A percentile compares a stretch with the other conserved stretches of the same genome.
Evolutionary conservation across 2,113 vertebrate species (phyloP).

Genomic region (Hepsetus odoe): DNA sequence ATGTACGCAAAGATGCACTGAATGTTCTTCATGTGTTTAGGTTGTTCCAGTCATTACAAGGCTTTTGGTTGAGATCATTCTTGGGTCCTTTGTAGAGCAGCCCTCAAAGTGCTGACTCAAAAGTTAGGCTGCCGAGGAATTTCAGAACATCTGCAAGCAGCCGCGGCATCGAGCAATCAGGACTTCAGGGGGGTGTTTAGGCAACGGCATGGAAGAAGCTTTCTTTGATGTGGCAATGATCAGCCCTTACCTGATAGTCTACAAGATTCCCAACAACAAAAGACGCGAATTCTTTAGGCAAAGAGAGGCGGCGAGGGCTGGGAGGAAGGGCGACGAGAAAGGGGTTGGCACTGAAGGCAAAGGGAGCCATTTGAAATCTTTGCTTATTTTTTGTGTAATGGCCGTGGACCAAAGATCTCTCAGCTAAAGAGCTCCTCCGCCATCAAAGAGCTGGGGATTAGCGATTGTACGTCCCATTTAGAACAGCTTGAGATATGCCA

Average conservation of each 20-base stretch:
- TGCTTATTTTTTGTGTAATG: constrained; percentile 52
- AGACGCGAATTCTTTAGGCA: constrained; percentile 32
- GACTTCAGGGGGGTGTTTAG: constrained; percentile 61
- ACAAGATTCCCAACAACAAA: constrained; percentile 31
- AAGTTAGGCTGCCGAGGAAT: neutral
- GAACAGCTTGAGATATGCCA: constrained; percentile 58
- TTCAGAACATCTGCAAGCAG: constrained; percentile 2
- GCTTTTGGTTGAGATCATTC: neutral
- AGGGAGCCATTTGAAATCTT: constrained; percentile 49
- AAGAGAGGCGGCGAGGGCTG: neutral
- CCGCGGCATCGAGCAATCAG: neutral
- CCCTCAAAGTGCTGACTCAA: constrained; percentile 10
- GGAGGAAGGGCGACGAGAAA: neutral
- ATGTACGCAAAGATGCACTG: neutral
- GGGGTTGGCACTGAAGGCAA: constrained; percentile 11
- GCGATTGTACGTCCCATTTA: constrained; percentile 54
- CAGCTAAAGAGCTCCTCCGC: constrained; percentile 45
- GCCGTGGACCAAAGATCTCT: constrained; percentile 43
- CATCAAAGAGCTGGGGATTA: constrained; percentile 48
- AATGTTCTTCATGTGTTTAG: neutral
- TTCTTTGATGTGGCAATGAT: constrained; percentile 48
- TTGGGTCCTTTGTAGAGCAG: neutral
- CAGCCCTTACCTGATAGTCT: constrained; percentile 48
- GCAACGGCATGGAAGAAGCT: constrained; percentile 60
- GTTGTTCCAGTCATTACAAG: neutral